Evolutionary conservation across 2,113 vertebrate genomes (phyloP).

Genomic region (Pachyramphus minor): DNA sequence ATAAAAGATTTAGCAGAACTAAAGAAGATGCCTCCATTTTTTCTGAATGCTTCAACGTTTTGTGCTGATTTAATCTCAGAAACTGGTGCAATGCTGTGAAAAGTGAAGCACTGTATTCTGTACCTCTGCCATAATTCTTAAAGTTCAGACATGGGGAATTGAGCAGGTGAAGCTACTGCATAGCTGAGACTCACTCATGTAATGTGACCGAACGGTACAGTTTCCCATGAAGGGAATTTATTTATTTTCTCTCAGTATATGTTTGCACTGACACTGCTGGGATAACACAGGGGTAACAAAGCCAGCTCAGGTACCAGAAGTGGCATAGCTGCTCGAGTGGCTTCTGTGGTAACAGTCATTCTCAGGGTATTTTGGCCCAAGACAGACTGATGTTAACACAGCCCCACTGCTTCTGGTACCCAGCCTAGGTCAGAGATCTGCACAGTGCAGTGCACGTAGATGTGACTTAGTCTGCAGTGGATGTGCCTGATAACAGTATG

Average conservation of each 20-base stretch:
- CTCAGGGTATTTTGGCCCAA: not conserved
- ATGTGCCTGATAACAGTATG: constrained; percentile 38
- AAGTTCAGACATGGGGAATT: not conserved
- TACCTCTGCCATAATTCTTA: not conserved
- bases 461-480: constrained; percentile 15
- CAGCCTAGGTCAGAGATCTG: not conserved
- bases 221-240: not conserved
- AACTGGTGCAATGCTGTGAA: not conserved
- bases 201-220: fast-evolving
- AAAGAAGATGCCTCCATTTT: not conserved
- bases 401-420: constrained; percentile 45
- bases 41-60: not conserved
- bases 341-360: not conserved
- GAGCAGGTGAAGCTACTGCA: not conserved
- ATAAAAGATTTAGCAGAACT: not conserved
- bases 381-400: not conserved
- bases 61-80: not conserved
- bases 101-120: not conserved
- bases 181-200: not conserved
- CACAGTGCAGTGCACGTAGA: not conserved
- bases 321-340: not conserved
- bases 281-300: not conserved
- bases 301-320: constrained; percentile 44
- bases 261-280: not conserved
- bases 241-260: not conserved